Evolutionary conservation across 2,113 vertebrate species (phyloP).

Genomic region (Raja brachyura): DNA sequence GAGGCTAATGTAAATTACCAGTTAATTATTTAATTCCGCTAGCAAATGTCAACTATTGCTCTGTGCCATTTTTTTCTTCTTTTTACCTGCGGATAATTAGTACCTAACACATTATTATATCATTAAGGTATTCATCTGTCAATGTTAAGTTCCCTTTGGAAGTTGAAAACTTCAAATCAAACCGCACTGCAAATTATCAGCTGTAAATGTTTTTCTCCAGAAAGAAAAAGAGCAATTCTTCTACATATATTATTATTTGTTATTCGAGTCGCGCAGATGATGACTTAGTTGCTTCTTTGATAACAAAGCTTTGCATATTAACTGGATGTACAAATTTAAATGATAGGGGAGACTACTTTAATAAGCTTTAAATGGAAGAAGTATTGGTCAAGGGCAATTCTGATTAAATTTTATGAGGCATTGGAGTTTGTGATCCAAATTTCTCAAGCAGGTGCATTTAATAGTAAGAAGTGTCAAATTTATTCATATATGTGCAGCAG

Average conservation of each 20-base stretch:
- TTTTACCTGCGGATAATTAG: neutral
- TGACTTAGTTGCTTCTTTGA: neutral
- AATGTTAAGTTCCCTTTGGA: neutral
- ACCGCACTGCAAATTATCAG: neutral
- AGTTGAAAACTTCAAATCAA: slow-evolving; percentile 9
- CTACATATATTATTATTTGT: neutral
- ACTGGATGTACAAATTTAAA: neutral
- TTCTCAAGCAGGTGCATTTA: neutral
- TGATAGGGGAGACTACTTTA: neutral
- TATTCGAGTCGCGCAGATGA: neutral
- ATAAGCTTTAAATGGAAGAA: slow-evolving; percentile 9
- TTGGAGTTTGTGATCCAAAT: neutral
- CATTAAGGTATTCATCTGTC: slow-evolving; percentile 30
- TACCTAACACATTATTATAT: slow-evolving; percentile 17
- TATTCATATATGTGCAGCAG: neutral
- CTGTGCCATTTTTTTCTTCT: neutral
- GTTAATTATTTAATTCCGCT: slow-evolving; percentile 14
- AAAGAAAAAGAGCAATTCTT: neutral
- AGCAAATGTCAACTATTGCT: slow-evolving; percentile 6
- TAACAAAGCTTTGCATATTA: neutral
- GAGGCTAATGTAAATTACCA: neutral
- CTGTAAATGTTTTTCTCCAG: slow-evolving; percentile 11
- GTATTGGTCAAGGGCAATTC: neutral
- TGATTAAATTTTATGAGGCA: neutral
- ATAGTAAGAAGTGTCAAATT: neutral